Evolutionary conservation across 2,888 invertebrate genomes (phyloP), one percentile per base, ranked within the genome.

Genomic region (Lomographa bimaculata): DNA sequence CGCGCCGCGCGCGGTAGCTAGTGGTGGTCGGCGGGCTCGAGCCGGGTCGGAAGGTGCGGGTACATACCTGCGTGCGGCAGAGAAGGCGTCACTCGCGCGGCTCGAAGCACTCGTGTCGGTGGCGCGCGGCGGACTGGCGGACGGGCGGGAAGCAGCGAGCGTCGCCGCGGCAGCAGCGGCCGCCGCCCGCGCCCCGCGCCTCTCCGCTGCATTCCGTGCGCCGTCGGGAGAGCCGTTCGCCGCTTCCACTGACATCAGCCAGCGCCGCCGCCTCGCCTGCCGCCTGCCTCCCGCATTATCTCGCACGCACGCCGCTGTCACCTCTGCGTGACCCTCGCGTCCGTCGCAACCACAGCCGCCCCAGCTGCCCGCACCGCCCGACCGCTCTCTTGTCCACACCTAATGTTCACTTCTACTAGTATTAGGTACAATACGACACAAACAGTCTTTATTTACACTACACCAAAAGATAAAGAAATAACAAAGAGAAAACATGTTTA

Each of bases 71-170:
- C 62, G 72, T 65, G 71, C 60, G 58, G 71, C 65, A 68, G 70
- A 59, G 69, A 60, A 53, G 65, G 66, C 55, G 61, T 50, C 60
- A 61, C 54, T 45, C 67, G 71, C 79, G 72, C 70, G 60, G 60
- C 67, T 73, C 68, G 76, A 65, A 76, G 65, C 79, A 73, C 71
- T 80, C 85, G 79, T 71, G 77, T 74, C 83, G 80, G 77, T 70
- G 84, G 83, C 86, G 85, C 86, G 86, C 87, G 85, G 83, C 83
- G 64, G 73, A 83, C 83, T 83, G 82, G 78, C 80, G 63, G 64
- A 60, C 65, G 54, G 63, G 69, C 66, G 68, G 67, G 69, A 71
- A 71, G 76, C 79, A 74, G 74, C 71, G 69, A 61, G 60, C 72
- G 70, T 61, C 72, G 75, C 71, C 72, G 75, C 75, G 78, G 75